Evolutionary conservation across 2,888 invertebrate genomes (phyloP).

Genomic region (Caenorhabditis sp.): DNA sequence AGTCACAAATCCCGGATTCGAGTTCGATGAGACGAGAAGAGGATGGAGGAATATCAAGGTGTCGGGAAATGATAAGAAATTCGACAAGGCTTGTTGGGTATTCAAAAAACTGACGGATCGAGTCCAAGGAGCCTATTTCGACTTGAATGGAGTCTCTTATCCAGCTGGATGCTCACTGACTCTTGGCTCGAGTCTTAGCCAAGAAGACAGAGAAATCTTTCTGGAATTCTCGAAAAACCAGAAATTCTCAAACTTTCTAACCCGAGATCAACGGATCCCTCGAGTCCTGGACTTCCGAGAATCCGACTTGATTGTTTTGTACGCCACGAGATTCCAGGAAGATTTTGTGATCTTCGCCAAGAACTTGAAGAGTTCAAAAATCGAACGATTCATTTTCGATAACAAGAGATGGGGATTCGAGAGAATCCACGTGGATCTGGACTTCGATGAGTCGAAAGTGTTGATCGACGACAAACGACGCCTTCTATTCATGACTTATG

Average conservation of each 20-base stretch:
- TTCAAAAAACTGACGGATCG: neutral
- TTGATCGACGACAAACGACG: constrained; percentile 1
- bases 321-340: neutral
- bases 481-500: constrained; percentile 22
- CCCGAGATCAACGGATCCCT: neutral
- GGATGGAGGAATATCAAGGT: neutral
- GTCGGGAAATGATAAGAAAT: neutral
- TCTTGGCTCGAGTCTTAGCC: no score
- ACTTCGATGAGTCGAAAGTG: constrained; percentile 2
- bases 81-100: neutral
- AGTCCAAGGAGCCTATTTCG: constrained; percentile 5
- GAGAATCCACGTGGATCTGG: neutral
- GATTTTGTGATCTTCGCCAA: constrained; percentile 9
- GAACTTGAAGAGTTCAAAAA: neutral
- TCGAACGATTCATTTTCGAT: neutral
- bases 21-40: constrained; percentile 3
- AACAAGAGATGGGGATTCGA: neutral
- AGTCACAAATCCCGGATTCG: neutral
- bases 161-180: constrained; percentile 6
- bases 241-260: neutral
- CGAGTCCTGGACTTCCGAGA: neutral
- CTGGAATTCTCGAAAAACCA: neutral
- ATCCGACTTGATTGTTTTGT: constrained; percentile 13
- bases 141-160: neutral
- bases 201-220: neutral